Conservation (phyloP, 2,113 vertebrate species). For the Pedetes capensis region DNA sequence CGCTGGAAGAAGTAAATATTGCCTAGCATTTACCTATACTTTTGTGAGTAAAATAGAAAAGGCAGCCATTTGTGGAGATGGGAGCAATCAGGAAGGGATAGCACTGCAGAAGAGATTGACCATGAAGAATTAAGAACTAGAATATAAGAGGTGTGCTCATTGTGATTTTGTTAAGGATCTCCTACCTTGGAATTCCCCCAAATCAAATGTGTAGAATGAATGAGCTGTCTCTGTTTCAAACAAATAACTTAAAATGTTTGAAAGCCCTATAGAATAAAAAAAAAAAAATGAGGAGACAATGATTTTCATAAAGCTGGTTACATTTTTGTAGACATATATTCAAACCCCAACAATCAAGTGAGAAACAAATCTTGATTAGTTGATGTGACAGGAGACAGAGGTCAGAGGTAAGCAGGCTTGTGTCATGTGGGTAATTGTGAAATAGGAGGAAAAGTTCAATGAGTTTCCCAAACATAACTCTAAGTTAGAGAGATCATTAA, state of each 20-base stretch:
- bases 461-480: not conserved
- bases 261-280: not conserved
- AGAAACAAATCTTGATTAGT: not conserved
- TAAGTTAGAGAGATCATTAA: constrained; percentile 30
- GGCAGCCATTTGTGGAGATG: not conserved
- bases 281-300: not conserved
- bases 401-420: not conserved
- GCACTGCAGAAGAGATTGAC: not conserved
- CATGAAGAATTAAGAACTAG: not conserved
- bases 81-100: not conserved
- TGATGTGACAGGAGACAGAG: not conserved
- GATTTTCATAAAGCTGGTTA: not conserved
- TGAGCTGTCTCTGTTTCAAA: not conserved
- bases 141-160: fast-evolving
- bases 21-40: not conserved
- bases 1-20: not conserved
- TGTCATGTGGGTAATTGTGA: constrained; percentile 1
- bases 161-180: not conserved
- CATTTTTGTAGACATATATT: not conserved
- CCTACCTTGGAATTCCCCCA: not conserved
- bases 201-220: not conserved
- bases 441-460: constrained; percentile 53
- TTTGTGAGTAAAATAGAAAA: not conserved
- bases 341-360: not conserved
- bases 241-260: not conserved